Evolutionary conservation across 2,888 invertebrate species (phyloP).

Genomic region (Clistopyga incitator): DNA sequence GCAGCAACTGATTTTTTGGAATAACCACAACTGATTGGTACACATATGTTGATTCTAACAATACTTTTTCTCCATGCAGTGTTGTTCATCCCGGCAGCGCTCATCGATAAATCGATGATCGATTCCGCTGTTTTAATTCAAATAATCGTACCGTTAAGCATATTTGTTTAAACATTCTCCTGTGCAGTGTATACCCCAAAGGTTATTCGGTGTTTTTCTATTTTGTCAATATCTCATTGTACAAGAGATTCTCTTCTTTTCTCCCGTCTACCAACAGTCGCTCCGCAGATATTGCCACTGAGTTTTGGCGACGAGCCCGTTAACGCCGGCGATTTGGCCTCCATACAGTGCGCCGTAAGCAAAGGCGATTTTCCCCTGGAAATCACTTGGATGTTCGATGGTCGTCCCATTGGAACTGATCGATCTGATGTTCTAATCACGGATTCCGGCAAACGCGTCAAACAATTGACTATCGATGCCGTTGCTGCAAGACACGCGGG

Average conservation of each 20-base stretch:
- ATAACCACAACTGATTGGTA: neutral
- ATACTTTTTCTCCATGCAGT: neutral
- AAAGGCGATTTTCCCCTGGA: constrained; percentile 92
- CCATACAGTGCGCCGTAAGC: constrained; percentile 89
- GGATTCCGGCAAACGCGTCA: constrained; percentile 79
- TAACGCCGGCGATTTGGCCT: constrained; percentile 91
- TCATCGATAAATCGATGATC: neutral
- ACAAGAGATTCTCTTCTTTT: constrained; percentile 26
- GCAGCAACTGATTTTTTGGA: too few species aligned
- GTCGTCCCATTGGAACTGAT: constrained; percentile 77
- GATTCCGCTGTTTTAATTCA: neutral
- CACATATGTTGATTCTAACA: neutral
- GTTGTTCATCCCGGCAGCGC: neutral
- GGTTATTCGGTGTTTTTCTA: neutral
- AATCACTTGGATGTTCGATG: constrained; percentile 89
- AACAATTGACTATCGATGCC: constrained; percentile 88
- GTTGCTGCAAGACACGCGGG: constrained; percentile 89
- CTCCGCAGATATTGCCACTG: constrained; percentile 90
- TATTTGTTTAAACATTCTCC: neutral
- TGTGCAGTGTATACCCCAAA: neutral
- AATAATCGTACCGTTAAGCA: neutral
- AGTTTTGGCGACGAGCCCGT: constrained; percentile 91
- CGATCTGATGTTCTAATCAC: constrained; percentile 77
- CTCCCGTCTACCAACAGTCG: constrained; percentile 84
- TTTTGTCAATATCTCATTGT: neutral